Conservation (phyloP, 1,140 invertebrate species). For the Argopecten irradians region DNA sequence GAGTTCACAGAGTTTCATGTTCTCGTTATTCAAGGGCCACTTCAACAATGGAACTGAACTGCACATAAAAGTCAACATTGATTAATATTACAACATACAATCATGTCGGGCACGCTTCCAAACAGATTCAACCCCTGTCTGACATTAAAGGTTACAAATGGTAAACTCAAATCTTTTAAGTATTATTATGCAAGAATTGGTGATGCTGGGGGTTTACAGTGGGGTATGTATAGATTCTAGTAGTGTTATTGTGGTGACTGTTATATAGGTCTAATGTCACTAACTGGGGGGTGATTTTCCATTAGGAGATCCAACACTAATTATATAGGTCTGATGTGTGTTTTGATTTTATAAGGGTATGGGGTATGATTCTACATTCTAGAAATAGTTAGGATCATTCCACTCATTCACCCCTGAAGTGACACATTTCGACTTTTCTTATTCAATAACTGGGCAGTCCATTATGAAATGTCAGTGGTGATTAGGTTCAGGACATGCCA, state of each 20-base stretch:
- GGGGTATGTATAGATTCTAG: neutral
- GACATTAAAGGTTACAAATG: neutral
- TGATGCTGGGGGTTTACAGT: neutral
- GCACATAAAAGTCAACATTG: neutral
- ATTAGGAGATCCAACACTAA: no score
- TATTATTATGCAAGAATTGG: neutral
- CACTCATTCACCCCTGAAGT: no score
- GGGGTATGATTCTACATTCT: no score
- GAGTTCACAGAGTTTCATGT: neutral
- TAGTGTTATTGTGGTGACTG: no score
- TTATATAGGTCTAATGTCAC: neutral
- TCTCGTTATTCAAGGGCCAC: neutral
- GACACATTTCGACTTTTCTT: no score
- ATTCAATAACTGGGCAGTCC: neutral
- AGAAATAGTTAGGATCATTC: no score
- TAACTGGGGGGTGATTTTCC: no score
- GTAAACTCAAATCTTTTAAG: neutral
- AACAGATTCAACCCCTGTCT: neutral
- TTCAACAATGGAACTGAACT: conserved; percentile 16
- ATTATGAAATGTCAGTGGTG: neutral
- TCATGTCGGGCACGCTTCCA: neutral
- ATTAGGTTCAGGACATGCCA: no score
- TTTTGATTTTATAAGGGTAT: no score
- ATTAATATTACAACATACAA: neutral
- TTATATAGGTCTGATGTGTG: no score